Evolutionary conservation across 2,797 vertebrate species (phyloP), one percentile per base, ranked within the genome.

Genomic region (Sphenodon punctatus): DNA sequence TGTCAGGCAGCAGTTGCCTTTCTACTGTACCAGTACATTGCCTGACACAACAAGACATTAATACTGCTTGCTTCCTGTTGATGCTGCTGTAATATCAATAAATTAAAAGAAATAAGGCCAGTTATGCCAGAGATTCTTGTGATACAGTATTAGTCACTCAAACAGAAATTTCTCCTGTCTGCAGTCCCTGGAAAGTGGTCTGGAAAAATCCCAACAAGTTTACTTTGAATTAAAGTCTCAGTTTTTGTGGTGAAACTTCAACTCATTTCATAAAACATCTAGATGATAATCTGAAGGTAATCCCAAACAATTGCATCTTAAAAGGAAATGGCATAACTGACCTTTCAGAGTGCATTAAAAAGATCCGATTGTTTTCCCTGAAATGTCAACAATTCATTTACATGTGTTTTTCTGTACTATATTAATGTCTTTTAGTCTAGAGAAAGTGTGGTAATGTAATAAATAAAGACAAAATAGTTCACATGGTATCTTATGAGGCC

Each of bases 341-440:
- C 12, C 32, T 23, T 68, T 38, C 72, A 75, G 61, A 65, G 74
- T 82, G 10, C 58, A 20, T 45, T 71, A 10, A 67, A 61, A 45
- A 46, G 16, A 64, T 30, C 45, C 48, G 32, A 66, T 19, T 66
- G 4, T 12, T 72, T 74, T 46, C 65, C 43, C 20, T 67, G 30
- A 59, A 75, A 43, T 78, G 80, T 70, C 56, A 60, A 45, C 49
- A 81, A 78, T 64, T 78, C 55, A 64, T 80, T 67, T 6, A 80
- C 14, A 4, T 34, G 0, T 70, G 10, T 72, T 67, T 72, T 70
- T 80, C 19, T 81, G 8, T 45, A 19, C 22, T 73, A 41, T 73
- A 66, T n/a, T n/a, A n/a, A n/a, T n/a, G n/a, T n/a, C n/a, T n/a
- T n/a, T n/a, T n/a, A n/a, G n/a, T n/a, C n/a, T n/a, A n/a, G n/a